Evolutionary conservation across 2,888 invertebrate species (phyloP).

Genomic region (Sclerodermus sp.): DNA sequence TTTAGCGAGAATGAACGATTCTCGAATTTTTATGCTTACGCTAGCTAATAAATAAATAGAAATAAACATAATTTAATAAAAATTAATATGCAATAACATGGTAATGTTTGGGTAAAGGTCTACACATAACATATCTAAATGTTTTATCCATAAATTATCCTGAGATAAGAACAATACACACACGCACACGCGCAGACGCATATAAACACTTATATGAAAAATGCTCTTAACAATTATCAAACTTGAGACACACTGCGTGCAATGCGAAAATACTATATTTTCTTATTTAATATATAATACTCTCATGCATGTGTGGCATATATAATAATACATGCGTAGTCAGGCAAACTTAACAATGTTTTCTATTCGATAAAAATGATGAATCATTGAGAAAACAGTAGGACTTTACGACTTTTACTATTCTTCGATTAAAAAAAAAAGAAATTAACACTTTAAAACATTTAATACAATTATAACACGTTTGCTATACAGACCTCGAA

Average conservation of each 20-base stretch:
- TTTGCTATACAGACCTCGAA: too few relatives aligned
- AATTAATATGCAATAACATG: neutral
- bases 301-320: neutral
- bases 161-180: constrained; percentile 1
- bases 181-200: too few relatives aligned
- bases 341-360: neutral
- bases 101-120: neutral
- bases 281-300: neutral
- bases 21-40: neutral
- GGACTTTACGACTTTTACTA: neutral
- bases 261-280: neutral
- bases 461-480: neutral
- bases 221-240: neutral
- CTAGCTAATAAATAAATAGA: constrained; percentile 5
- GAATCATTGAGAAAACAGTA: neutral
- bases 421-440: neutral
- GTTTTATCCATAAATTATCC: neutral
- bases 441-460: neutral
- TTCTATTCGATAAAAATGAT: neutral
- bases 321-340: neutral
- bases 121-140: neutral
- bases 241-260: neutral
- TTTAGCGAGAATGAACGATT: neutral
- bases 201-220: neutral
- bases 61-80: constrained; percentile 5